These are phyloP conservation scores for Mactra quadrangularis DNA, from an alignment of 1,140 invertebrate genomes.

Conservation along the genomic window DNA sequence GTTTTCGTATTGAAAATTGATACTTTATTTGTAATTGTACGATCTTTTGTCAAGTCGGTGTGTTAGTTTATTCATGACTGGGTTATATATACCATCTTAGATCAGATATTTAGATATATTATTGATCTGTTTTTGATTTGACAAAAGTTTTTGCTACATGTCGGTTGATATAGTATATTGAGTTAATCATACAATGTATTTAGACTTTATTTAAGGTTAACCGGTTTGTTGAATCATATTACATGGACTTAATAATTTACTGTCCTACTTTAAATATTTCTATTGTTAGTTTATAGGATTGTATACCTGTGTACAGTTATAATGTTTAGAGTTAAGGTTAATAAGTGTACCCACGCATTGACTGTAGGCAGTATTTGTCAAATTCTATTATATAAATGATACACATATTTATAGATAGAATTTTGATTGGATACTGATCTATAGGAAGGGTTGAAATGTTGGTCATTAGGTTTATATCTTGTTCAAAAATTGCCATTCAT, in stretches of 20 bases:
- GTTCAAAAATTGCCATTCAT: too few relatives aligned
- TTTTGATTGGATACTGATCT: too few relatives aligned
- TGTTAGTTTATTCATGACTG: constrained; percentile 14
- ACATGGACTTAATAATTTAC: constrained; percentile 8
- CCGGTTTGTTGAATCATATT: constrained; percentile 15
- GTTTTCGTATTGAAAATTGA: constrained; percentile 32
- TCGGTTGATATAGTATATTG: background rate
- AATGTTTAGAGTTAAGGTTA: too few relatives aligned
- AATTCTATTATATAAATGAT: too few relatives aligned
- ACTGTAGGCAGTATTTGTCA: too few relatives aligned
- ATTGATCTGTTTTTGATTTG: constrained; percentile 8
- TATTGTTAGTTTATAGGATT: constrained; percentile 26
- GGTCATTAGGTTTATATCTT: too few relatives aligned
- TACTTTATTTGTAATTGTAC: constrained; percentile 36
- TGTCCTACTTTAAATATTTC: constrained; percentile 16
- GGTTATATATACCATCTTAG: constrained; percentile 1
- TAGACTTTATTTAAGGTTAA: background rate
- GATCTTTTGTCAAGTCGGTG: constrained; percentile 49
- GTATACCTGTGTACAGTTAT: background rate
- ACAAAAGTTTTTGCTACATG: constrained; percentile 21
- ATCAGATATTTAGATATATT: constrained; percentile 8
- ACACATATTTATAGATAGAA: too few relatives aligned
- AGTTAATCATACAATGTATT: too few relatives aligned
- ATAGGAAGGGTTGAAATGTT: too few relatives aligned
- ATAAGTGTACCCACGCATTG: too few relatives aligned